A percentile compares a stretch with the other conserved stretches of the same genome.
Conservation (phyloP, 2,888 invertebrate genomes). For the Cerastoderma edule region DNA sequence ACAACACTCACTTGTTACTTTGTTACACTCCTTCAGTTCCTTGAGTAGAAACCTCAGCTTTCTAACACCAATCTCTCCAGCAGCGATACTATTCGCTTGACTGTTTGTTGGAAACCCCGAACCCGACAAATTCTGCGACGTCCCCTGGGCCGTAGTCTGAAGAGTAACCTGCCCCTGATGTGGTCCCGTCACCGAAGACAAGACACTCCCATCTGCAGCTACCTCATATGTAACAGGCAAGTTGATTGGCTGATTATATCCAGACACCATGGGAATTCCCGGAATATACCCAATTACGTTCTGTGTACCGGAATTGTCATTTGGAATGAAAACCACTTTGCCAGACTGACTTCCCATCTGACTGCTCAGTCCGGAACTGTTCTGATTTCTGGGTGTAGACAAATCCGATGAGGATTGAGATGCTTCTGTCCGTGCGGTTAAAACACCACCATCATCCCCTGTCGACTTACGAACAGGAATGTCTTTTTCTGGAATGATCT, state of each 20-base stretch:
- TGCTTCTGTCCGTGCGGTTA: constrained; percentile 25
- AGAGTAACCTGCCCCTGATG: constrained; percentile 38
- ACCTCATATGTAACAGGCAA: constrained; percentile 47
- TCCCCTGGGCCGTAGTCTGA: constrained; percentile 6
- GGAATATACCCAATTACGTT: constrained; percentile 62
- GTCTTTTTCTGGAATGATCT: constrained; percentile 14
- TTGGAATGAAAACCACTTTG: constrained; percentile 56
- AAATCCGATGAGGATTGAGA: constrained; percentile 52
- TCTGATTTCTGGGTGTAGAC: constrained; percentile 48
- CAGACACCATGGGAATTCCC: constrained; percentile 39
- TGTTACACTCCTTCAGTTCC: constrained; percentile 71
- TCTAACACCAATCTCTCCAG: constrained; percentile 65
- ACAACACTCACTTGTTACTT: constrained; percentile 66
- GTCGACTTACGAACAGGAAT: constrained; percentile 2
- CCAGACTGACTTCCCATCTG: constrained; percentile 42
- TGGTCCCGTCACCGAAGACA: constrained; percentile 38
- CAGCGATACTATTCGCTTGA: constrained; percentile 48
- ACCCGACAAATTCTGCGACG: constrained; percentile 28
- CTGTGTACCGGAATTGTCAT: constrained; percentile 48
- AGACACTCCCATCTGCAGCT: constrained; percentile 31
- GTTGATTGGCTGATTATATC: constrained; percentile 52
- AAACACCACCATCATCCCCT: background rate
- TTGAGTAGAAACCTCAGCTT: constrained; percentile 67
- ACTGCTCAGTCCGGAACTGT: constrained; percentile 40
- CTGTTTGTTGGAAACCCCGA: constrained; percentile 43